Evolutionary conservation across 2,797 vertebrate species (phyloP).

Genomic region (Platyrinchus mystaceus): DNA sequence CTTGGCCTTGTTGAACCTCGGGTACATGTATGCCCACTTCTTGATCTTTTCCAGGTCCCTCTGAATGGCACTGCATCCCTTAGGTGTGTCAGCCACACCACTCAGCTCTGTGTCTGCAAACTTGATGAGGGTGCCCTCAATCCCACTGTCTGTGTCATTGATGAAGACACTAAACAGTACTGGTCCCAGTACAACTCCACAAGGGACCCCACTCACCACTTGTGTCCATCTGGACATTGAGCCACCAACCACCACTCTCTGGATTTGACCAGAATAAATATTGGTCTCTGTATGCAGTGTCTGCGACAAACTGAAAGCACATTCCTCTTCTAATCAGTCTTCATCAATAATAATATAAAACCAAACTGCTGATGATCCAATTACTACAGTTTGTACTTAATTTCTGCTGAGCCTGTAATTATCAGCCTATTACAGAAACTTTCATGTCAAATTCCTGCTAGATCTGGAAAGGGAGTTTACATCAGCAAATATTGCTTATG

Average conservation of each 20-base stretch:
- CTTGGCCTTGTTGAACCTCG: neutral
- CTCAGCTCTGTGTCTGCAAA: neutral
- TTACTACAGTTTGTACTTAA: neutral
- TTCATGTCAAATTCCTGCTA: neutral
- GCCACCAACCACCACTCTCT: fast-evolving
- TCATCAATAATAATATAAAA: neutral
- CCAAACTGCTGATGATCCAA: neutral
- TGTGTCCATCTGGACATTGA: neutral
- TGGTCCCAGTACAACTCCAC: neutral
- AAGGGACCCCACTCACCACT: neutral
- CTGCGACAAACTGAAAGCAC: neutral
- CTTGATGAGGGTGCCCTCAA: fast-evolving
- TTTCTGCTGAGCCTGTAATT: neutral
- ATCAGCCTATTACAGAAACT: neutral
- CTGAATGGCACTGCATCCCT: neutral
- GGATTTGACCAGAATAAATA: neutral
- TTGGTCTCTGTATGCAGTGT: neutral
- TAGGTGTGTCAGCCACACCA: neutral
- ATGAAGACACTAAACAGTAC: neutral
- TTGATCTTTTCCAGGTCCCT: neutral
- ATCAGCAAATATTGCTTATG: neutral
- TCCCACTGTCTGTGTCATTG: neutral
- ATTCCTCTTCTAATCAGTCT: neutral
- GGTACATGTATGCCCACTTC: fast-evolving
- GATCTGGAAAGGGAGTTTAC: neutral